Evolutionary conservation across 2,113 vertebrate species (phyloP).

Genomic region (Mola mola): DNA sequence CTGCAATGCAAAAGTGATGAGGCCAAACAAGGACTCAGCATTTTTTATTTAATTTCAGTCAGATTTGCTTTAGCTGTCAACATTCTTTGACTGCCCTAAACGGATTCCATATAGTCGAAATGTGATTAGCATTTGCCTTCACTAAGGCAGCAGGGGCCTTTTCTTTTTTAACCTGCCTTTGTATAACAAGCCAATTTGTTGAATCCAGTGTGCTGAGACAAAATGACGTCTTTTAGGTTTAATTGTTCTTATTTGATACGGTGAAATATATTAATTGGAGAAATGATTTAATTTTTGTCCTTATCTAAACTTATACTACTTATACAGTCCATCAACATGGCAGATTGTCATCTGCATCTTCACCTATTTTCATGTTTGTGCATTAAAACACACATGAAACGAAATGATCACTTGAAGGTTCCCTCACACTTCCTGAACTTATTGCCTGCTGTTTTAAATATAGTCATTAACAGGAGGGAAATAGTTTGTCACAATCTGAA

Average conservation of each 20-base stretch:
- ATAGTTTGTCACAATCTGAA: conserved; percentile 39
- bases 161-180: not conserved
- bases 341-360: no score
- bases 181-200: no score
- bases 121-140: conserved; percentile 25
- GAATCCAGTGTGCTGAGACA: no score
- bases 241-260: no score
- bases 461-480: conserved; percentile 15
- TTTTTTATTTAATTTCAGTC: conserved; percentile 59
- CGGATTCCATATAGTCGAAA: conserved; percentile 42
- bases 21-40: conserved; percentile 42
- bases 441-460: conserved; percentile 7
- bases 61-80: conserved; percentile 39
- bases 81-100: conserved; percentile 52
- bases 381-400: no score
- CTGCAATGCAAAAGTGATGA: conserved; percentile 31
- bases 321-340: no score
- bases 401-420: not conserved
- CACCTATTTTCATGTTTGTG: no score
- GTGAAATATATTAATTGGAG: no score
- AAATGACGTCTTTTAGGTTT: no score
- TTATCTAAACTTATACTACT: no score
- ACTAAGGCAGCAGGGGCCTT: not conserved
- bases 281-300: not conserved
- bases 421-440: conserved; percentile 1